phyloP scores from a whole-genome alignment of 2,888 invertebrate species.

The Arctia plantaginis region DNA sequence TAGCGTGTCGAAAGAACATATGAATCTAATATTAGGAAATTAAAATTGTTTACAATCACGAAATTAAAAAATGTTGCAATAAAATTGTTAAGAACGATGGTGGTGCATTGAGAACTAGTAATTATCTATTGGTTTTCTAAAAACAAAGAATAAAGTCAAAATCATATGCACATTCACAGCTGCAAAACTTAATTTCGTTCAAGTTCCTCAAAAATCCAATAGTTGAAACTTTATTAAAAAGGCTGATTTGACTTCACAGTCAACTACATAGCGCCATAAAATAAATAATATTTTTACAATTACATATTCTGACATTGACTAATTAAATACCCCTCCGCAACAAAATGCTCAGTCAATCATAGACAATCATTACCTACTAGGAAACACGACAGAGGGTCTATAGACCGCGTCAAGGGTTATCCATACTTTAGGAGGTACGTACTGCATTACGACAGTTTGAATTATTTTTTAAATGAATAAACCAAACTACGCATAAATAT shows the following conservation, averaged over 20 bases:
- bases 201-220: background rate
- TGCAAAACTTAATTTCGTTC: background rate
- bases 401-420: background rate
- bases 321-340: no score
- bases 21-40: conserved; percentile 60
- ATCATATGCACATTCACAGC: no score
- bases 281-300: background rate
- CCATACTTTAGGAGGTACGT: no score
- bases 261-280: background rate
- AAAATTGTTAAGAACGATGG: conserved; percentile 5
- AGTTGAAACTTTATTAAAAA: background rate
- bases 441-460: no score
- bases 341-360: background rate
- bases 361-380: background rate
- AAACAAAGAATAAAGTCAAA: no score
- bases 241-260: background rate
- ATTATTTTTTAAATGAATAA: no score
- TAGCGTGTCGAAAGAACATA: conserved; percentile 69
- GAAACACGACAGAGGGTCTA: background rate
- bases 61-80: conserved; percentile 32
- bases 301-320: no score
- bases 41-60: conserved; percentile 57
- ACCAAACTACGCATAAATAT: background rate
- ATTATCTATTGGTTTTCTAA: background rate
- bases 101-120: background rate